Evolutionary conservation across 1,140 invertebrate genomes (phyloP).

Genomic region (Copidosoma floridanum): DNA sequence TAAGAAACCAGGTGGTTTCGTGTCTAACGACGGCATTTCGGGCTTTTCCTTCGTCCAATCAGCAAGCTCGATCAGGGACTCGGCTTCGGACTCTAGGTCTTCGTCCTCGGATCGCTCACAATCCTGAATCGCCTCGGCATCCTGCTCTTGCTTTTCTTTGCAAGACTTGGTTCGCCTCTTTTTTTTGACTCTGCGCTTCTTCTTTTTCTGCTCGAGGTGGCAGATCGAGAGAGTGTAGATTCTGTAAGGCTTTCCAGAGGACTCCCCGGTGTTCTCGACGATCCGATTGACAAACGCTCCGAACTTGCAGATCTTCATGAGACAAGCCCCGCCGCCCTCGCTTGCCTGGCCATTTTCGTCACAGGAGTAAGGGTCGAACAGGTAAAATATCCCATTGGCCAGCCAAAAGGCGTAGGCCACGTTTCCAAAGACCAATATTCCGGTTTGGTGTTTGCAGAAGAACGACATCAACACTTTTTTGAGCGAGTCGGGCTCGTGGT

Average conservation of each 20-base stretch:
- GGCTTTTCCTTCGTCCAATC: conserved; percentile 35
- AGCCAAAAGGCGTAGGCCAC: conserved; percentile 46
- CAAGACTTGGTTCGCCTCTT: background rate
- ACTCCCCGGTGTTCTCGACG: conserved; percentile 32
- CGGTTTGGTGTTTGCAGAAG: conserved; percentile 37
- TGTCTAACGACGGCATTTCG: background rate
- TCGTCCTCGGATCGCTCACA: background rate
- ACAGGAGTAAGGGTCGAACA: conserved; percentile 51
- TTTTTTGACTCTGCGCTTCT: conserved; percentile 13
- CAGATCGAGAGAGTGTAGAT: conserved; percentile 41
- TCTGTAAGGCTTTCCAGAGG: conserved; percentile 33
- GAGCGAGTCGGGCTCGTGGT: conserved; percentile 31
- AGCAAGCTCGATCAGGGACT: conserved; percentile 39
- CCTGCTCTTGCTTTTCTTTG: background rate
- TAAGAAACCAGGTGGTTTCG: conserved; percentile 28
- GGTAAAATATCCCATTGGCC: conserved; percentile 33
- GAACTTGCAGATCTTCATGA: conserved; percentile 38
- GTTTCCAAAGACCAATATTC: conserved; percentile 45
- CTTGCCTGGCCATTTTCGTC: conserved; percentile 36
- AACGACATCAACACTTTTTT: conserved; percentile 30
- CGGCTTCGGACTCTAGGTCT: conserved; percentile 14
- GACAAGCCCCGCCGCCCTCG: conserved; percentile 34
- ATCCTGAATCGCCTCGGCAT: background rate
- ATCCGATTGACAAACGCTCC: conserved; percentile 37
- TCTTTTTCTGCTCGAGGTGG: conserved; percentile 35